Conservation (phyloP, 1,140 invertebrate species). For the Phortica variegata region DNA sequence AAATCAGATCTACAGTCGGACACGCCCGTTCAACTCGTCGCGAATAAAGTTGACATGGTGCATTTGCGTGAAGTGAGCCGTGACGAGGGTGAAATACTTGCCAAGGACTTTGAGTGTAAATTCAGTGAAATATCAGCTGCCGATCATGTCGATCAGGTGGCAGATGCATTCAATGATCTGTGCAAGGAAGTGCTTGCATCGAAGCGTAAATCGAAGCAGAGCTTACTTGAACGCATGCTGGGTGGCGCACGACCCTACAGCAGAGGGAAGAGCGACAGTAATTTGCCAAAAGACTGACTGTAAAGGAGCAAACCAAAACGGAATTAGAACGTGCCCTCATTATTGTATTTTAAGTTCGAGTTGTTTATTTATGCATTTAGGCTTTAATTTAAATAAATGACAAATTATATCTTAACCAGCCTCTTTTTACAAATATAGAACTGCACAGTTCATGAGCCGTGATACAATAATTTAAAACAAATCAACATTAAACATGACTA, state of each 20-base stretch:
- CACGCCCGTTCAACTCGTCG: slow-evolving; percentile 67
- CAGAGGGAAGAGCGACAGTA: slow-evolving; percentile 81
- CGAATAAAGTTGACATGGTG: slow-evolving; percentile 90
- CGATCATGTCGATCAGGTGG: slow-evolving; percentile 78
- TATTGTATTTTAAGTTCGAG: too few species aligned
- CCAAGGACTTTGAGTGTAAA: slow-evolving; percentile 83
- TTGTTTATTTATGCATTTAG: too few species aligned
- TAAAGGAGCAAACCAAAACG: too few species aligned
- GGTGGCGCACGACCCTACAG: slow-evolving; percentile 74
- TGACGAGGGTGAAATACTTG: slow-evolving; percentile 84
- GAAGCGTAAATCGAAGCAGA: slow-evolving; percentile 80
- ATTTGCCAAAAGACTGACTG: slow-evolving; percentile 76
- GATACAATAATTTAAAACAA: slow-evolving; percentile 22
- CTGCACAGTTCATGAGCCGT: neutral
- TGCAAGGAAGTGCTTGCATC: slow-evolving; percentile 77
- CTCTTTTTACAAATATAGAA: slow-evolving; percentile 2
- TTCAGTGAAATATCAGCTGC: slow-evolving; percentile 89
- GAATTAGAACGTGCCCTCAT: too few species aligned
- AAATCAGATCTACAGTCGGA: slow-evolving; percentile 71
- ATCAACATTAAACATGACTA: slow-evolving; percentile 17
- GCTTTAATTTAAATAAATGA: slow-evolving; percentile 1
- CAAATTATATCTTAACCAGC: slow-evolving; percentile 17
- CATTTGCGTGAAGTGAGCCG: slow-evolving; percentile 85
- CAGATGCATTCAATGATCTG: slow-evolving; percentile 81
- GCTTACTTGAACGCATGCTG: slow-evolving; percentile 75